These are phyloP conservation scores for Rhinolophus sinicus DNA, from an alignment of 2,113 vertebrate genomes.

Conservation along the genomic window DNA sequence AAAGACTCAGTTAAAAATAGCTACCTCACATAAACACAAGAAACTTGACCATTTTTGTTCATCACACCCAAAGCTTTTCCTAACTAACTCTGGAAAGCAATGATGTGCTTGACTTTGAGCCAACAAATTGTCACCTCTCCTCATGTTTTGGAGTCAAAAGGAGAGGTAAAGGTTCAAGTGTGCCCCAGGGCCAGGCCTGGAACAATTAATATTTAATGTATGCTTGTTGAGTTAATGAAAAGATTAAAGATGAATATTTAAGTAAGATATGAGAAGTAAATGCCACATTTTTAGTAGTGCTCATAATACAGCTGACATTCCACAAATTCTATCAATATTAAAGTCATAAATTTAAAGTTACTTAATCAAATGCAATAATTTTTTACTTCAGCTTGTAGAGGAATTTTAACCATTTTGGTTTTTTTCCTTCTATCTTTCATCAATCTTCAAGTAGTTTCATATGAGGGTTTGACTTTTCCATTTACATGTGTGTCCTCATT, in stretches of 20 bases:
- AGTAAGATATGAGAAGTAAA: neutral
- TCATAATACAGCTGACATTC: neutral
- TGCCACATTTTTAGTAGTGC: neutral
- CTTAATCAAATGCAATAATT: neutral
- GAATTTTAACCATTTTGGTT: neutral
- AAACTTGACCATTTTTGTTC: neutral
- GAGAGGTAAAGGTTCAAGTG: neutral
- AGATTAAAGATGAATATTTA: neutral
- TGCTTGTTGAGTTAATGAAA: neutral
- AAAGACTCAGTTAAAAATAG: neutral
- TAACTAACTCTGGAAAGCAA: neutral
- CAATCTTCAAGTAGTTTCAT: neutral
- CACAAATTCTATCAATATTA: neutral
- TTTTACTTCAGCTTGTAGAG: neutral
- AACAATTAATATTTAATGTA: neutral
- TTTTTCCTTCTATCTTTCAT: neutral
- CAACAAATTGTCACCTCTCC: neutral
- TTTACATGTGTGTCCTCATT: neutral
- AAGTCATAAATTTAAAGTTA: neutral
- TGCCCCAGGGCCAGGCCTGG: neutral
- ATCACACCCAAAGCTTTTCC: neutral
- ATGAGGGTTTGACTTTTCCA: neutral
- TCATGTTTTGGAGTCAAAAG: neutral
- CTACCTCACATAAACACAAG: neutral
- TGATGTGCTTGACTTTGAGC: neutral